A percentile compares a stretch with the other conserved stretches of the same genome.
Conservation (phyloP, 2,113 vertebrate species). For the Alligator sinensis region DNA sequence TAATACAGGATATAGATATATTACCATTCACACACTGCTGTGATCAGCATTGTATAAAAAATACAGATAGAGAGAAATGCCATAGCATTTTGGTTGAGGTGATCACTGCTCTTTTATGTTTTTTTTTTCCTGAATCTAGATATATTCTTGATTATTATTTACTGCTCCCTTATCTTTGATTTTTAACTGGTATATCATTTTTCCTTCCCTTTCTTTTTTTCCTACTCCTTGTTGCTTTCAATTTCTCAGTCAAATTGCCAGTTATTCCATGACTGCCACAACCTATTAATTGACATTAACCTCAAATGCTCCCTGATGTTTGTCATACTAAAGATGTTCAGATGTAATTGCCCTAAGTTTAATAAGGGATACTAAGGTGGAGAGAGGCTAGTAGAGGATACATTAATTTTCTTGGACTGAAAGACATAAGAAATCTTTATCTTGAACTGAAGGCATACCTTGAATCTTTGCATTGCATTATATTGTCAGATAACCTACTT, state of each 20-base stretch:
- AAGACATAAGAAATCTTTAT: conserved; percentile 33
- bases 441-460: conserved; percentile 1
- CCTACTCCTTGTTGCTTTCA: conserved; percentile 4
- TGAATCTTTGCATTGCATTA: not conserved
- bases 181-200: not conserved
- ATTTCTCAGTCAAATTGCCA: conserved; percentile 38
- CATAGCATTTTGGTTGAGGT: not conserved
- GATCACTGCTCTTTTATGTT: not conserved
- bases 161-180: not conserved
- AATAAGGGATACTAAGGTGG: conserved; percentile 56
- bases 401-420: conserved; percentile 44
- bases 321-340: conserved; percentile 48
- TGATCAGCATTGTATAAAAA: not conserved
- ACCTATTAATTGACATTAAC: conserved; percentile 59
- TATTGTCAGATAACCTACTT: conserved; percentile 6
- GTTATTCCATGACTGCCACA: conserved; percentile 24
- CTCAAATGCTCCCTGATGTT: conserved; percentile 26
- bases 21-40: not conserved
- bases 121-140: not conserved
- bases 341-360: conserved; percentile 39
- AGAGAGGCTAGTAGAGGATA: conserved; percentile 15
- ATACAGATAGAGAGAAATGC: not conserved
- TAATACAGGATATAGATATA: not conserved
- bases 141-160: not conserved
- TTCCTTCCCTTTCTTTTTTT: not conserved